Evolutionary conservation across 2,888 invertebrate genomes (phyloP), one percentile per base, ranked within the genome.

Genomic region (Priocnemis perturbator): DNA sequence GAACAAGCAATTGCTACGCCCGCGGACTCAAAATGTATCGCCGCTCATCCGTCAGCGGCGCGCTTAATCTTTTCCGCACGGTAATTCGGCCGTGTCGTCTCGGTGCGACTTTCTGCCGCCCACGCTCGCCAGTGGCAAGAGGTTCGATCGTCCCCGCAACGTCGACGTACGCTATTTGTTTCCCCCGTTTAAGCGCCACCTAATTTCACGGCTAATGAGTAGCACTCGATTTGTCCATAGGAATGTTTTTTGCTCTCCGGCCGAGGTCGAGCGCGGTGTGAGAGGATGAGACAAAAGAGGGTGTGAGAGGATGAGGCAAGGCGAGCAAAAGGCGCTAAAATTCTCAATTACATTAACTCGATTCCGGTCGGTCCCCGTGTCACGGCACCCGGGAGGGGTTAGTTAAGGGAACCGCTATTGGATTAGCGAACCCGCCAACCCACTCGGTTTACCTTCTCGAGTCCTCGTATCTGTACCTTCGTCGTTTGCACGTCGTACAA

Each of bases 311-410:
- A 11, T 11, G 37, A 37, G 48, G 48, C 30, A 50, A 73, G 78
- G 68, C 62, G 70, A 78, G 80, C 74, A 77, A 83, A 85, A 83
- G 81, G 82, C 81, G 84, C 77, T 84, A 83, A 85, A 85, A 85
- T 84, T 85, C 81, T 81, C 84, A 85, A 86, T 86, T 86, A 85
- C 85, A 83, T 85, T 86, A 86, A 86, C 84, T 85, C 78, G 82
- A 84, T 85, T 83, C 78, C 79, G 77, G 83, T 81, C 76, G 82
- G 78, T 77, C 73, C 69, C 70, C 76, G 83, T 81, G 83, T 82
- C 83, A 81, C 79, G 81, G 77, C 75, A 72, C 77, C 80, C 71
- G 76, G 78, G 67, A 80, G 82, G 83, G 84, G 85, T 86, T 87
- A 83, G 86, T 87, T 86, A 85, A 86, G 85, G 83, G 84, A 85